Conservation (phyloP, 2,797 vertebrate genomes). For the Tangara arthus region DNA sequence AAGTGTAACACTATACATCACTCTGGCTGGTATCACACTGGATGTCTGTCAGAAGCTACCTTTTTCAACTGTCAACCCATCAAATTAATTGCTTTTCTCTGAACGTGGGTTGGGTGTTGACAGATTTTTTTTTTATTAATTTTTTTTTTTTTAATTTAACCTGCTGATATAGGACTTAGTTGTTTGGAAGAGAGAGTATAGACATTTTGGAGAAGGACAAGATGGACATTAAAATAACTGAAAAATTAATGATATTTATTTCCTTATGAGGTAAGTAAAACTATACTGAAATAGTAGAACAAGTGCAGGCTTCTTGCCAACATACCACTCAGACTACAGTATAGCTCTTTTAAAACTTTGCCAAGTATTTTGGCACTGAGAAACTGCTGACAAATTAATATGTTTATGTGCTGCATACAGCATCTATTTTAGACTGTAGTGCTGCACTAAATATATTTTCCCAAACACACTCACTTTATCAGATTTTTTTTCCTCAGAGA, state of each 20-base stretch:
- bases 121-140: neutral
- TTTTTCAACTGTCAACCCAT: slow-evolving; percentile 52
- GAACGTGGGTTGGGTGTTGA: neutral
- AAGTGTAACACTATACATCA: neutral
- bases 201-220: slow-evolving; percentile 36
- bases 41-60: slow-evolving; percentile 41
- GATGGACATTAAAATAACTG: slow-evolving; percentile 23
- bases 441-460: slow-evolving; percentile 31
- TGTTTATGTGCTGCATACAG: slow-evolving; percentile 27
- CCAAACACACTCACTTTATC: slow-evolving; percentile 25
- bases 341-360: slow-evolving; percentile 38
- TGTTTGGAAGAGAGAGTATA: neutral
- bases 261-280: slow-evolving; percentile 43
- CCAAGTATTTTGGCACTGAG: slow-evolving; percentile 34
- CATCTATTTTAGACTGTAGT: neutral
- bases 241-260: slow-evolving; percentile 45
- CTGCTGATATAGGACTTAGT: neutral
- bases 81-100: slow-evolving; percentile 58
- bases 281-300: slow-evolving; percentile 22
- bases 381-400: slow-evolving; percentile 69
- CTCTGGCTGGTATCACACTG: slow-evolving; percentile 22
- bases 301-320: slow-evolving; percentile 48
- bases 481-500: neutral
- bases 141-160: neutral
- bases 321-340: slow-evolving; percentile 26